These are phyloP conservation scores for Acheta domesticus DNA, from an alignment of 2,888 invertebrate genomes.

Conservation along the genomic window DNA sequence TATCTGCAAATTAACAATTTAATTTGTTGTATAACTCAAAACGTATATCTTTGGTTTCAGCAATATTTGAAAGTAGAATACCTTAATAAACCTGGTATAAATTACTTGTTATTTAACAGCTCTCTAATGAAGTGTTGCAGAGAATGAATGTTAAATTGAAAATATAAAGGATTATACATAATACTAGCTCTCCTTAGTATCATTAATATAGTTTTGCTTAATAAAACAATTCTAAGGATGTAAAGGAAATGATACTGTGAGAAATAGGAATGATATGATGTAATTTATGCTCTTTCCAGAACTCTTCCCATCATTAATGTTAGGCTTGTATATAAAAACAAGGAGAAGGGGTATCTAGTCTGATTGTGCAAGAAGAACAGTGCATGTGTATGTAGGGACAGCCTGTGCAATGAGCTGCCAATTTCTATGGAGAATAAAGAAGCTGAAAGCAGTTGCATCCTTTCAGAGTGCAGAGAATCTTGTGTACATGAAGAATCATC, in stretches of 20 bases:
- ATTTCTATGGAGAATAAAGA: too few species aligned
- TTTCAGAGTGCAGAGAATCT: neutral
- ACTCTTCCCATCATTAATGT: constrained; percentile 31
- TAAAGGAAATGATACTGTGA: too few species aligned
- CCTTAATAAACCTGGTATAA: neutral
- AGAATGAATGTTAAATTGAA: too few species aligned
- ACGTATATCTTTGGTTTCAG: neutral
- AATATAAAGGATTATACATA: too few species aligned
- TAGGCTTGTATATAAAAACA: constrained; percentile 25
- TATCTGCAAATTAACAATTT: too few species aligned
- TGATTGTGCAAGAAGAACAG: neutral
- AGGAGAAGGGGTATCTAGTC: neutral
- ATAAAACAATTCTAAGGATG: too few species aligned
- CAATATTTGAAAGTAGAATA: constrained; percentile 18
- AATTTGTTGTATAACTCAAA: too few species aligned
- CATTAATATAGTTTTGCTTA: too few species aligned
- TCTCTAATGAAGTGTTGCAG: too few species aligned
- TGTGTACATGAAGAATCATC: neutral
- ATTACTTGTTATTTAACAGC: too few species aligned
- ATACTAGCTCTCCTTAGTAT: too few species aligned
- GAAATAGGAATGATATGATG: neutral
- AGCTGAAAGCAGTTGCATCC: too few species aligned
- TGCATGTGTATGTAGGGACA: neutral
- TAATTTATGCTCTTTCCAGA: constrained; percentile 33
- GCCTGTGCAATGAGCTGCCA: neutral